Evolutionary conservation across 2,888 invertebrate genomes (phyloP), one percentile per base, ranked within the genome.

Genomic region (Noctua comes): DNA sequence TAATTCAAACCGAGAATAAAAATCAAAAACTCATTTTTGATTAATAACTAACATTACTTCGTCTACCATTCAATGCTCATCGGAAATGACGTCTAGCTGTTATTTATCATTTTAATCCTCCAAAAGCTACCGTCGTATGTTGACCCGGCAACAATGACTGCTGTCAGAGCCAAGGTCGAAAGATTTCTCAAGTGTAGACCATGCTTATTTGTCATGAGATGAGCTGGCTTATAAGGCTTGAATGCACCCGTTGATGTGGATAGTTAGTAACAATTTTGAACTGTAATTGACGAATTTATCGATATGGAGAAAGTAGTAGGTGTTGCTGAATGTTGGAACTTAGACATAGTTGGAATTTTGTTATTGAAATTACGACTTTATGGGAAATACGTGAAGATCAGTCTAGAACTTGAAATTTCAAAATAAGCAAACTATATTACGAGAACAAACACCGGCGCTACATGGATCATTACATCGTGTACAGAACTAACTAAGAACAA

Each of bases 401-500:
- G 46, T 11, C 6, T 10, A 27, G 6, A 66, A 59, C 5, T n/a
- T 36, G 31, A 57, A 2, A 74, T 71, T 24, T 46, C 21, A 57
- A 71, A 71, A 72, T 69, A 62, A 51, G 57, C 5, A 84, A 80
- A 76, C 73, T 74, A 74, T 76, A 80, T 87, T 80, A 84, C 68
- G 64, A 74, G 54, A 48, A 40, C 68, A 85, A 85, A 75, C 57
- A 84, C 69, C 51, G 82, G 83, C 86, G 86, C 90, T 91, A 91
- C 91, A 92, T 89, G 91, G 89, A 88, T 93, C 91, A 92, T 92
- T 92, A 92, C 91, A 90, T 88, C 86, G 83, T 86, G 86, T 89
- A 91, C 91, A 90, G 89, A 88, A 87, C 83, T 82, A 86, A 89
- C 89, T 91, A 90, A 93, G 92, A 93, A 95, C 93, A 94, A 95